Evolutionary conservation across 2,113 vertebrate genomes (phyloP).

Genomic region (Copsychus sechellarum): DNA sequence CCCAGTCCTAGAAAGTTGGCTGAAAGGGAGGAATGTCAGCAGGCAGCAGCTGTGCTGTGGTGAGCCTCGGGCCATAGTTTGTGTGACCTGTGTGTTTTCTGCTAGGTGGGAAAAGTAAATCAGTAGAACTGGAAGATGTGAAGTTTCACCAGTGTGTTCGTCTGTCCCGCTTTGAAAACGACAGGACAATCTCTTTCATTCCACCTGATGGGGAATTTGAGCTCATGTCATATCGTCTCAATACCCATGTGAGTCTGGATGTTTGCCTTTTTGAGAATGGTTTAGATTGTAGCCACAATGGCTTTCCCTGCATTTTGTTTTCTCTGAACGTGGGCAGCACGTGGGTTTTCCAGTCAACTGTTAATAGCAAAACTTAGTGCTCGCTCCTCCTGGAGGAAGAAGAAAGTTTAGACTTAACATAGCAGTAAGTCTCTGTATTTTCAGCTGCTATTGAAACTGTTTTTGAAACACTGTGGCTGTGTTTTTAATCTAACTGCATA

Average conservation of each 20-base stretch:
- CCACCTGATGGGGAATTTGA: constrained; percentile 90
- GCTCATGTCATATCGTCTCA: constrained; percentile 89
- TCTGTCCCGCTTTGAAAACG: constrained; percentile 88
- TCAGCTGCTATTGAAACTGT: neutral
- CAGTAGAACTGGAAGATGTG: constrained; percentile 88
- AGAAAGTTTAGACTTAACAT: neutral
- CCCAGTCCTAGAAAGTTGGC: neutral
- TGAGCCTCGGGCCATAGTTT: rapidly evolving
- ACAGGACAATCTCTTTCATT: constrained; percentile 90
- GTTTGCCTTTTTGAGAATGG: neutral
- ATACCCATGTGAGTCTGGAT: constrained; percentile 81
- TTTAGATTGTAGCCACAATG: neutral
- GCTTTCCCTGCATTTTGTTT: neutral
- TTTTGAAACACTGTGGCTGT: neutral
- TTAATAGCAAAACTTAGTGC: neutral
- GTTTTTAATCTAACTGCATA: neutral
- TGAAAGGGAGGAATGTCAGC: neutral
- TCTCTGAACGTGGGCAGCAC: neutral
- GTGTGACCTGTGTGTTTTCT: neutral
- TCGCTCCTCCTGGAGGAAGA: neutral
- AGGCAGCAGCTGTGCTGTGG: neutral
- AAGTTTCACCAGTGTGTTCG: constrained; percentile 92
- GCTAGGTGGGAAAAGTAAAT: constrained; percentile 89
- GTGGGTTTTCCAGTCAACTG: rapidly evolving
- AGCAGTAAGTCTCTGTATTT: neutral